phyloP scores from a whole-genome alignment of 2,113 vertebrate species.

The Vireo altiloquus region DNA sequence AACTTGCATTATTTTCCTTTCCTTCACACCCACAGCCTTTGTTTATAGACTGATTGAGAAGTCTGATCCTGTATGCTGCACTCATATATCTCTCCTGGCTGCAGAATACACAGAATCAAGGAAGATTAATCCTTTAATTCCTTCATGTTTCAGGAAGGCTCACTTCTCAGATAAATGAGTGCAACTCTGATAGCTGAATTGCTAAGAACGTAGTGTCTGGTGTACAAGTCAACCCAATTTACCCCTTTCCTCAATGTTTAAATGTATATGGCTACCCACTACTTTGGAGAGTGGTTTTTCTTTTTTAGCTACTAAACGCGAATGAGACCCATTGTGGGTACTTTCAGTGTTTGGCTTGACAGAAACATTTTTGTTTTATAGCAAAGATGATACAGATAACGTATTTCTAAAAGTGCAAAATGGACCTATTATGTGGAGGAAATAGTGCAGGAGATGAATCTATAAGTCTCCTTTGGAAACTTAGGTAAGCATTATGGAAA shows the following conservation, averaged over 20 bases:
- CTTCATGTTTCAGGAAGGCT: background rate
- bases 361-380: background rate
- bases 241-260: background rate
- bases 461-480: constrained; percentile 33
- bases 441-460: background rate
- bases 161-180: background rate
- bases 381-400: background rate
- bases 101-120: background rate
- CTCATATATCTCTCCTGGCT: background rate
- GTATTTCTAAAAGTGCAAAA: background rate
- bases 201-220: background rate
- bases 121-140: background rate
- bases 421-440: background rate
- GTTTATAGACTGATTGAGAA: background rate
- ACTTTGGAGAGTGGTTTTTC: background rate
- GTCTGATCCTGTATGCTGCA: background rate
- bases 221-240: background rate
- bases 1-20: background rate
- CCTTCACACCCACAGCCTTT: background rate
- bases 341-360: background rate
- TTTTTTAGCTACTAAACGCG: background rate
- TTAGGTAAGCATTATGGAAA: constrained; percentile 23
- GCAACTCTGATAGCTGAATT: background rate
- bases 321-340: background rate
- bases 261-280: background rate